Conservation (phyloP, 2,113 vertebrate genomes). For the Erythrocercus mccallii region DNA sequence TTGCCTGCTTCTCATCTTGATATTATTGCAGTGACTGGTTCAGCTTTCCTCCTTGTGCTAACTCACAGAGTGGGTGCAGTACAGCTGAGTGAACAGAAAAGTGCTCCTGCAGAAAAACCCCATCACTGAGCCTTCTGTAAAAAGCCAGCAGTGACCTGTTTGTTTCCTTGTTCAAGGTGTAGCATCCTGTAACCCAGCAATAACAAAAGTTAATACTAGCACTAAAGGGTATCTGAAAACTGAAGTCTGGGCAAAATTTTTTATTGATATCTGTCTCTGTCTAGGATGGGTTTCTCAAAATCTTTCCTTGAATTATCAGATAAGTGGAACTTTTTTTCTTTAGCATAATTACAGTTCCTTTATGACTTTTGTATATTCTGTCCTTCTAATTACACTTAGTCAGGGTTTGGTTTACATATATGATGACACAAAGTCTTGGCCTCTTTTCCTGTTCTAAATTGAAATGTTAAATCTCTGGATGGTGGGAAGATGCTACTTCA, state of each 20-base stretch:
- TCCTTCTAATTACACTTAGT: background rate
- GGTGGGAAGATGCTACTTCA: background rate
- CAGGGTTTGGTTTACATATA: background rate
- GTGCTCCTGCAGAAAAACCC: background rate
- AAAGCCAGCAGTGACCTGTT: background rate
- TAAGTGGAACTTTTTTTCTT: background rate
- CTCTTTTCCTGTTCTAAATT: background rate
- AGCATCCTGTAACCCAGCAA: background rate
- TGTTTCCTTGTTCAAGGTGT: background rate
- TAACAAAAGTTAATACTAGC: background rate
- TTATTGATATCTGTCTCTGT: background rate
- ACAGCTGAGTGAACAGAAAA: background rate
- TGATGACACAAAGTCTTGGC: background rate
- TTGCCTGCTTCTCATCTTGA: constrained; percentile 36
- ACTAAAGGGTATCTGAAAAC: background rate
- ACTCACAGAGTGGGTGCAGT: background rate
- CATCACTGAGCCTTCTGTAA: background rate
- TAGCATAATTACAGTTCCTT: background rate
- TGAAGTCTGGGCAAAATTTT: background rate
- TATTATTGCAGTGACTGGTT: constrained; percentile 1
- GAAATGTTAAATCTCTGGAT: background rate
- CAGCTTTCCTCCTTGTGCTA: background rate
- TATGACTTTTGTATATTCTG: background rate
- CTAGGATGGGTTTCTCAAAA: background rate
- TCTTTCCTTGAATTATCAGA: background rate